Evolutionary conservation across 1,140 invertebrate species (phyloP).

Genomic region (Contarinia nasturtii): DNA sequence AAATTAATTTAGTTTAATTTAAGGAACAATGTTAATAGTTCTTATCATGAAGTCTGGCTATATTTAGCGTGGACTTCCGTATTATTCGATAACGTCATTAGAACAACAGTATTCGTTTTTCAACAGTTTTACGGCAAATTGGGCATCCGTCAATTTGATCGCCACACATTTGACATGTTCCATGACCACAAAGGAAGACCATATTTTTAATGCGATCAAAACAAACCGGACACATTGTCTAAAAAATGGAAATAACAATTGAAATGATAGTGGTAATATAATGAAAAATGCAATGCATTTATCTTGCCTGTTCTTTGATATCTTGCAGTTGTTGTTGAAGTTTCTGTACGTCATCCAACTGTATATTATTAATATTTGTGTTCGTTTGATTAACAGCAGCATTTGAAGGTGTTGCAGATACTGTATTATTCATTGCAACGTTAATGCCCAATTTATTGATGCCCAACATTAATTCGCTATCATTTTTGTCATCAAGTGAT

Average conservation of each 20-base stretch:
- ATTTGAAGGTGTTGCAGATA: conserved; percentile 10
- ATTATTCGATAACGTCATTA: too few relatives aligned
- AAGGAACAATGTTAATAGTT: too few relatives aligned
- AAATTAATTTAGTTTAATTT: too few relatives aligned
- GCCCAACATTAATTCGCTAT: conserved; percentile 2
- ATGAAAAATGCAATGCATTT: background rate
- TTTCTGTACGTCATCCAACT: conserved; percentile 68
- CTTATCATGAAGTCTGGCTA: too few relatives aligned
- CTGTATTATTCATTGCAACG: conserved; percentile 23
- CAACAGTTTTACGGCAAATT: conserved; percentile 88
- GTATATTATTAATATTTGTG: conserved; percentile 21
- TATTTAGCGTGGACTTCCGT: too few relatives aligned
- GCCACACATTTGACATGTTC: conserved; percentile 94
- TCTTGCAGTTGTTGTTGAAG: conserved; percentile 91
- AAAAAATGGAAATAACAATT: conserved; percentile 17
- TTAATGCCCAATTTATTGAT: conserved; percentile 17
- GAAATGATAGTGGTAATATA: background rate
- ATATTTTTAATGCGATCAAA: conserved; percentile 94
- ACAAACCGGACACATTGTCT: conserved; percentile 97
- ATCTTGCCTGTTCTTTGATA: conserved; percentile 82
- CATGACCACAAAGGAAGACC: conserved; percentile 96
- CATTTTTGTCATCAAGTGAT: background rate
- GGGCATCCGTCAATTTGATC: conserved; percentile 93
- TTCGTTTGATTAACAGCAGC: conserved; percentile 12
- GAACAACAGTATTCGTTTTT: conserved; percentile 87